Evolutionary conservation across 2,113 vertebrate species (phyloP).

Genomic region (Hypomesus transpacificus): DNA sequence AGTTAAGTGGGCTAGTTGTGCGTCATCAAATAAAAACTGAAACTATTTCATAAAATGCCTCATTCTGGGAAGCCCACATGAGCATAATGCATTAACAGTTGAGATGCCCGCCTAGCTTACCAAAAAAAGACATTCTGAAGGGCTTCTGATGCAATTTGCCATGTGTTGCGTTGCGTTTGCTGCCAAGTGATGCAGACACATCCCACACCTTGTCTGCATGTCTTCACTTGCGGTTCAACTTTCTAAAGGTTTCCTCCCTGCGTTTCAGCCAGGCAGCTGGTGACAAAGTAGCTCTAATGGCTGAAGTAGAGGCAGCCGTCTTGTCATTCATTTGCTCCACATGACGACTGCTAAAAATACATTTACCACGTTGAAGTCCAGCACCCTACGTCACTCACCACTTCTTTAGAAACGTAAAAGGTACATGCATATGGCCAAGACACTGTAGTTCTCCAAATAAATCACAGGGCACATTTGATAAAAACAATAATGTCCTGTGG

Average conservation of each 20-base stretch:
- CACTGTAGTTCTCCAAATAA: too few species aligned
- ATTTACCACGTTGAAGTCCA: background rate
- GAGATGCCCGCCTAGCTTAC: constrained; percentile 9
- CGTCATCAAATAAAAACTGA: background rate
- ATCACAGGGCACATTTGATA: too few species aligned
- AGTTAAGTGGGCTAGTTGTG: background rate
- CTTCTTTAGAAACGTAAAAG: background rate
- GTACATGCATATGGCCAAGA: background rate
- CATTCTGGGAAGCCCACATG: background rate
- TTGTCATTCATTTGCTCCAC: constrained; percentile 15
- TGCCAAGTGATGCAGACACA: constrained; percentile 39
- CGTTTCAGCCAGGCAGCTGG: constrained; percentile 28
- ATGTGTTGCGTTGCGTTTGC: constrained; percentile 26
- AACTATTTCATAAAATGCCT: background rate
- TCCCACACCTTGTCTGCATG: constrained; percentile 27
- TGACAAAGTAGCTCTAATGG: constrained; percentile 38
- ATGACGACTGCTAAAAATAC: background rate
- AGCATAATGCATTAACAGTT: constrained; percentile 2
- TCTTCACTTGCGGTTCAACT: constrained; percentile 37
- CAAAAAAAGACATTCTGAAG: constrained; percentile 14
- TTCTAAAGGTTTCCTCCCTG: constrained; percentile 23
- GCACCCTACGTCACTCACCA: background rate
- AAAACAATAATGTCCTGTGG: too few species aligned
- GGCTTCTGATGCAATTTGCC: constrained; percentile 27
- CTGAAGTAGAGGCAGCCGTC: constrained; percentile 40